Conservation (phyloP, 2,888 invertebrate genomes). For the Sphinx pinastri region DNA sequence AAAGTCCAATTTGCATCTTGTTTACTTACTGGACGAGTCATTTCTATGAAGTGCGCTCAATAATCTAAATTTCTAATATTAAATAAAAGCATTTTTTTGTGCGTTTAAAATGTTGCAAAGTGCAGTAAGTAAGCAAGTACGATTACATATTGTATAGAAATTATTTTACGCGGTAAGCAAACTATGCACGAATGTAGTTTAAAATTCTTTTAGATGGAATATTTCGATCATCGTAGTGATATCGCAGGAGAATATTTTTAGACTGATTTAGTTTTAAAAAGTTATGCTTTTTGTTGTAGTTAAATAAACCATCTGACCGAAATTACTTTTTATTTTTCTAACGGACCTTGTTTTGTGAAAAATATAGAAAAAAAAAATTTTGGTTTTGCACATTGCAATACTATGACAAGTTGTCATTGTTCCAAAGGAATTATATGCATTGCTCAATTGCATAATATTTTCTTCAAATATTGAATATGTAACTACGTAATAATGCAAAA, state of each 20-base stretch:
- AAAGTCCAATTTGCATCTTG: slow-evolving; percentile 37
- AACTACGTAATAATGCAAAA: slow-evolving; percentile 27
- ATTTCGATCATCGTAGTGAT: slow-evolving; percentile 73
- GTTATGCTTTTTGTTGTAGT: slow-evolving; percentile 84
- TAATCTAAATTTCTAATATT: background rate
- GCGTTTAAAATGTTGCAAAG: slow-evolving; percentile 21
- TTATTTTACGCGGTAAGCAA: slow-evolving; percentile 40
- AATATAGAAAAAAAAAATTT: too few relatives aligned
- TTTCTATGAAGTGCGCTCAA: background rate
- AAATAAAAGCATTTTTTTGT: background rate
- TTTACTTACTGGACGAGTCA: slow-evolving; percentile 27
- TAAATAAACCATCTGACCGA: slow-evolving; percentile 78
- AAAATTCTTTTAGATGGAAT: slow-evolving; percentile 72
- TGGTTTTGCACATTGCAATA: too few relatives aligned
- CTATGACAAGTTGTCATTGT: too few relatives aligned
- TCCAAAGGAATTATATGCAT: too few relatives aligned
- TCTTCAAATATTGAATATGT: too few relatives aligned
- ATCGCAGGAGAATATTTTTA: slow-evolving; percentile 80
- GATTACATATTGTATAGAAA: slow-evolving; percentile 26
- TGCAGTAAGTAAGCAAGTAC: slow-evolving; percentile 25
- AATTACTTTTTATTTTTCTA: slow-evolving; percentile 43
- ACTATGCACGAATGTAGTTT: slow-evolving; percentile 54
- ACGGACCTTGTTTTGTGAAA: too few relatives aligned
- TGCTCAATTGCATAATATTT: too few relatives aligned
- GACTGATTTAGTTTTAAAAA: slow-evolving; percentile 83